Percentiles rank a stretch among this genome's conserved stretches.
These are phyloP conservation scores for Drosophila subobscura DNA, from an alignment of 1,140 invertebrate species.

Conservation along the genomic window DNA sequence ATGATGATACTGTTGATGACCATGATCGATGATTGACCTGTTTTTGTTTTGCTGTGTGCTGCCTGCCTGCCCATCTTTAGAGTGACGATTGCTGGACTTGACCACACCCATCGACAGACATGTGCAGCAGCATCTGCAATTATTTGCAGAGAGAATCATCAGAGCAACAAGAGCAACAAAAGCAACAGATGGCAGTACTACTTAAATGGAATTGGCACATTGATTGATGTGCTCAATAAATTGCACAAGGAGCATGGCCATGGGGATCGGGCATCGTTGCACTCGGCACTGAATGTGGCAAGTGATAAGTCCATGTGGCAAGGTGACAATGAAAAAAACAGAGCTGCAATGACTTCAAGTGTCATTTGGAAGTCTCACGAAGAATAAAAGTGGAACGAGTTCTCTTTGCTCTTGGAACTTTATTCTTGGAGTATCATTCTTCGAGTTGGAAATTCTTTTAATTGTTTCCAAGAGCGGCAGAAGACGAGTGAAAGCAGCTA, in stretches of 20 bases:
- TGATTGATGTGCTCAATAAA: constrained; percentile 81
- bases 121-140: constrained; percentile 65
- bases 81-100: constrained; percentile 72
- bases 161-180: constrained; percentile 49
- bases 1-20: constrained; percentile 68
- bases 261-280: constrained; percentile 22
- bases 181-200: constrained; percentile 14
- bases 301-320: constrained; percentile 43
- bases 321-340: constrained; percentile 53
- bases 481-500: too few relatives aligned
- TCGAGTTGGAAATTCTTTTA: too few relatives aligned
- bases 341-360: constrained; percentile 13
- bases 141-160: constrained; percentile 71
- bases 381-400: too few relatives aligned
- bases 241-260: constrained; percentile 61
- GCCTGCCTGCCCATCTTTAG: constrained; percentile 46
- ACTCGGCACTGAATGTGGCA: constrained; percentile 26
- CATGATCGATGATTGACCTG: constrained; percentile 82
- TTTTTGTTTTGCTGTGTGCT: constrained; percentile 58
- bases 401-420: too few relatives aligned
- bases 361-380: not conserved
- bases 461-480: too few relatives aligned
- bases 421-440: too few relatives aligned
- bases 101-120: constrained; percentile 75
- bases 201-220: constrained; percentile 64